Evolutionary conservation across 2,113 vertebrate species (phyloP).

Genomic region (Gobio gobio): DNA sequence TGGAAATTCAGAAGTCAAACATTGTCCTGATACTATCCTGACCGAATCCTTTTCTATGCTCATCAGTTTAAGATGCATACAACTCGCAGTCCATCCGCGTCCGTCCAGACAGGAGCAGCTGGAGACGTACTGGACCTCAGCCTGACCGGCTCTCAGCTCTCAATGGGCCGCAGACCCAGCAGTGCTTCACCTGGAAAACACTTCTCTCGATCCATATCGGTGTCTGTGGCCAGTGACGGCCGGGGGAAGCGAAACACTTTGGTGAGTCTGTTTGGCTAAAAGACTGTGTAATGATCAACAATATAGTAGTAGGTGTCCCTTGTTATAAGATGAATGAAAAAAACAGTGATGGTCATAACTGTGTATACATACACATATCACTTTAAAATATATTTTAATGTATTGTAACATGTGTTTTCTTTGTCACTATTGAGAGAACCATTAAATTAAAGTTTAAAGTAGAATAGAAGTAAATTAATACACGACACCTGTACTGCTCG

Average conservation of each 20-base stretch:
- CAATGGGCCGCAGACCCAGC: conserved; percentile 79
- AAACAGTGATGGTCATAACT: not conserved
- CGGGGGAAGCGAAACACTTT: conserved; percentile 78
- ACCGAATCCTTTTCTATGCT: not conserved
- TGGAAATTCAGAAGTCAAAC: not conserved
- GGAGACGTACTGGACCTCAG: conserved; percentile 76
- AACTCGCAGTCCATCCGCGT: conserved; percentile 71
- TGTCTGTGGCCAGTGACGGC: conserved; percentile 74
- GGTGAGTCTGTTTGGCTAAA: conserved; percentile 74
- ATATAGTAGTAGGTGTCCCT: not conserved
- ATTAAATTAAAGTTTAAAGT: not conserved
- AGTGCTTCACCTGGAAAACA: conserved; percentile 77
- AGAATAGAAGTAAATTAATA: too few relatives aligned
- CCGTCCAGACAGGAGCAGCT: conserved; percentile 57
- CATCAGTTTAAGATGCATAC: conserved; percentile 79
- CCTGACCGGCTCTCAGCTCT: conserved; percentile 80
- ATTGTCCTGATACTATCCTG: not conserved
- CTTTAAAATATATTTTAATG: too few relatives aligned
- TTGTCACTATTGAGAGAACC: not conserved
- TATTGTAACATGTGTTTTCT: too few relatives aligned
- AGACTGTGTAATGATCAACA: not conserved
- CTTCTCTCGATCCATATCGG: conserved; percentile 81
- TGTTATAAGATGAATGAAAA: not conserved
- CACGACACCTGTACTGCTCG: not conserved
- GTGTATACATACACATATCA: too few relatives aligned